Base-by-base conservation (phyloP, 2,113 vertebrate species). In the Thinocorus orbignyianus region DNA sequence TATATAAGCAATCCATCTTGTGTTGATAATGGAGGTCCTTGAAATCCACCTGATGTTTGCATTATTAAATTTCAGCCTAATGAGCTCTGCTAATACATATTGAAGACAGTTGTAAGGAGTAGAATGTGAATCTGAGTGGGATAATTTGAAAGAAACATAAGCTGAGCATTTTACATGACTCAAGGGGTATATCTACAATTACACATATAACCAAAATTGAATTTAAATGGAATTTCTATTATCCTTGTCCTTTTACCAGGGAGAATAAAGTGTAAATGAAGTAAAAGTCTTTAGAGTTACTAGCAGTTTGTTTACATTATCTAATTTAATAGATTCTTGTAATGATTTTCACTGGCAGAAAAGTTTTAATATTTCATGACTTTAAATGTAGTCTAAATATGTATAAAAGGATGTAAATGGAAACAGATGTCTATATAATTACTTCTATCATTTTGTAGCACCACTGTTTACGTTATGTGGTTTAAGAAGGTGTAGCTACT, bases 51-150 rank as follows among this genome's bases (percentile, higher is more conserved):
- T 99, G 99, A 99, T 99, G 99, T 99, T 99, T 99, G 98, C 98
- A 98, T 99, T 99, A 99, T 99, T 99, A 99, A 98, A 99, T 99
- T 99, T 98, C 98, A 98, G 98, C 98, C 98, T 99, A 99, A 99
- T 99, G 98, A 99, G 98, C 98, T 98, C 98, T 97, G 98, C 99
- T 99, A 99, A 99, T 99, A 99, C 98, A 98, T 98, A 98, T 98
- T 98, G 98, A 98, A 98, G 99, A 98, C 96, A 97, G 98, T 98
- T 98, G 98, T 98, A 98, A 98, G 98, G 98, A 98, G 98, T 55
- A 96, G 98, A 97, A 98, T 98, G 98, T 91, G 97, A 97, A 97
- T 97, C 86, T 95, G 95, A 98, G 96, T 74, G 90, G 97, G 98
- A 98, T 98, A 97, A 98, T 99, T 98, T 98, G 98, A 98, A 98